Evolutionary conservation across 2,113 vertebrate species (phyloP).

Genomic region (Cephalopterus ornatus): DNA sequence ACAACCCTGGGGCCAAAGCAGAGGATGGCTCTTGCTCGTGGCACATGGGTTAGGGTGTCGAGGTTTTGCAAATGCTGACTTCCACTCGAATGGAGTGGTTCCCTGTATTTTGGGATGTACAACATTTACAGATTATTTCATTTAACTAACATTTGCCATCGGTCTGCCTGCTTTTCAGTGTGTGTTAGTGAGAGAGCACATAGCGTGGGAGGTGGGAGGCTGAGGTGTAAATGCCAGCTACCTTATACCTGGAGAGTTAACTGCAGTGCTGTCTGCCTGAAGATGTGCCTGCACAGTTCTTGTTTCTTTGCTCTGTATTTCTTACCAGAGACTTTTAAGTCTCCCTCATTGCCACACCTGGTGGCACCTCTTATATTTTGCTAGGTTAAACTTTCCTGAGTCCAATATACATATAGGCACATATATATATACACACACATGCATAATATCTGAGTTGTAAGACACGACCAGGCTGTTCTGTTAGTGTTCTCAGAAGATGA

Average conservation of each 20-base stretch:
- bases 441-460: not conserved
- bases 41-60: rapidly evolving
- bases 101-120: too few relatives aligned
- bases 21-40: rapidly evolving
- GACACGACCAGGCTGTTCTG: not conserved
- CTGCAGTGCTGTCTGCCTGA: rapidly evolving
- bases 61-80: not conserved
- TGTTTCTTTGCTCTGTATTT: not conserved
- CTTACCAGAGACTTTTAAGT: not conserved
- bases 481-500: rapidly evolving
- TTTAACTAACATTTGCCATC: not conserved
- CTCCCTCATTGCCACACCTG: not conserved
- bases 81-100: not conserved
- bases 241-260: too few relatives aligned
- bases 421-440: not conserved
- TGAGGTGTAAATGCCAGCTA: rapidly evolving
- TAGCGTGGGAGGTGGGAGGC: rapidly evolving
- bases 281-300: too few relatives aligned
- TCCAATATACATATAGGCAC: rapidly evolving
- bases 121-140: not conserved
- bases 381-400: not conserved
- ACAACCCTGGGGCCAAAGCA: not conserved
- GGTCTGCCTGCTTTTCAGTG: rapidly evolving
- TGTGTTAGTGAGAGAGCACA: rapidly evolving
- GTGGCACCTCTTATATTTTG: not conserved